Evolutionary conservation across 2,888 invertebrate genomes (phyloP), one percentile per base, ranked within the genome.

Genomic region (Xestobium rufovillosum): DNA sequence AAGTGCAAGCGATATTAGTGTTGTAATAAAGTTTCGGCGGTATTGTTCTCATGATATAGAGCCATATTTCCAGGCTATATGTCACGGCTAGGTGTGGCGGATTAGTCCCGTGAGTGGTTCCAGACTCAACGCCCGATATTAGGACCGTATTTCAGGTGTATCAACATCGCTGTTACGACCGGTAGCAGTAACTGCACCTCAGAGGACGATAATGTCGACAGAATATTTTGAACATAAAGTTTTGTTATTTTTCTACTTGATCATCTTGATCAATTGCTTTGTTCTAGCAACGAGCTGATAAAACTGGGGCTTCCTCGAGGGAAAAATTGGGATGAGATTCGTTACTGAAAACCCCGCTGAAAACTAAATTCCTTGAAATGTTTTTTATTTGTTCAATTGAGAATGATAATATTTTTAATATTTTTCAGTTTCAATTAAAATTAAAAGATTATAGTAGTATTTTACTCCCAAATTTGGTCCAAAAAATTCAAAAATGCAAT

Each of bases 191-290:
- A 60, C 51, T 51, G 46, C 53, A 50, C 59, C 59, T 45, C 42
- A 12, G 60, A 58, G 60, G 49, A 48, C 59, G 56, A 60, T 60
- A 60, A 59, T 51, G 41, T 52, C 58, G 56, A 59, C 59, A 59
- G 55, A 59, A 58, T 57, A 57, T 56, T 56, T 58, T 50, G 47
- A 46, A 43, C 39, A 41, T 41, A 48, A 46, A 46, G 43, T 48
- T 41, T 35, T 39, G 34, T 37, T 45, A 45, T 36, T 42, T 45
- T 45, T 43, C 39, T 28, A 14, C 36, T 41, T 43, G 43, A 45
- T 43, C 43, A 31, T 19, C 6, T 6, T n/a, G 23, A n/a, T 6
- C 23, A 19, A 19, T 19, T 19, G 23, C 23, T 6, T 19, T n/a
- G 23, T 19, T 19, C n/a, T n/a, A n/a, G n/a, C n/a, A n/a, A n/a